phyloP scores from a whole-genome alignment of 1,140 invertebrate genomes.

The Mya arenaria region DNA sequence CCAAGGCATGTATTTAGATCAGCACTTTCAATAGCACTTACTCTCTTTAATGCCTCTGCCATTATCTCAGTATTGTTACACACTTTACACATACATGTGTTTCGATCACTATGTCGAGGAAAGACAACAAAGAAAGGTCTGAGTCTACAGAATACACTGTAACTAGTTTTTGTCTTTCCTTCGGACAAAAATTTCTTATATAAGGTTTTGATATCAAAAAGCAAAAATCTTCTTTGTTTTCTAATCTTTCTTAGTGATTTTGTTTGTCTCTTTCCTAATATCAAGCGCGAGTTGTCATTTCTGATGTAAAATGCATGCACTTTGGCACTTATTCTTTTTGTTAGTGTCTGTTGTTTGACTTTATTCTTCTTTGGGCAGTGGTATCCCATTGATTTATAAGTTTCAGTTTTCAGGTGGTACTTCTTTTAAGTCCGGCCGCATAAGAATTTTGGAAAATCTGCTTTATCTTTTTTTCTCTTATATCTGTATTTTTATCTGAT shows the following conservation, averaged over 20 bases:
- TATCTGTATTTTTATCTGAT: slow-evolving; percentile 26
- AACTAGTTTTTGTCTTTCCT: slow-evolving; percentile 47
- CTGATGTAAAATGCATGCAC: slow-evolving; percentile 43
- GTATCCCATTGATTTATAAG: neutral
- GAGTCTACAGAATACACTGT: slow-evolving; percentile 48
- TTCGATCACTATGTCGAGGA: slow-evolving; percentile 45
- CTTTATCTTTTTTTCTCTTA: slow-evolving; percentile 16
- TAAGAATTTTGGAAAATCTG: slow-evolving; percentile 6
- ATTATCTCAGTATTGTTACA: slow-evolving; percentile 55
- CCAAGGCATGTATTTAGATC: slow-evolving; percentile 2
- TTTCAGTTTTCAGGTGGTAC: slow-evolving; percentile 12
- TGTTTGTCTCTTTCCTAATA: slow-evolving; percentile 44
- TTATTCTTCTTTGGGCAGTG: neutral
- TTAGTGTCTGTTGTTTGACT: neutral
- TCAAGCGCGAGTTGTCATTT: slow-evolving; percentile 54
- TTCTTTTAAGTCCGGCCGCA: slow-evolving; percentile 17
- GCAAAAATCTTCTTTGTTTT: slow-evolving; percentile 53
- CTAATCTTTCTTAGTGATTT: slow-evolving; percentile 49
- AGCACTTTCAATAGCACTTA: slow-evolving; percentile 5
- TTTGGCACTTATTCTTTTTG: neutral
- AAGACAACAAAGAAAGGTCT: slow-evolving; percentile 55
- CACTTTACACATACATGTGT: slow-evolving; percentile 56
- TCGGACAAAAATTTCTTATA: slow-evolving; percentile 54
- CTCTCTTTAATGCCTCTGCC: slow-evolving; percentile 22
- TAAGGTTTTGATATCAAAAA: slow-evolving; percentile 23